Base-by-base conservation (phyloP, 2,797 vertebrate species). In the Cyprinodon diabolis region DNA sequence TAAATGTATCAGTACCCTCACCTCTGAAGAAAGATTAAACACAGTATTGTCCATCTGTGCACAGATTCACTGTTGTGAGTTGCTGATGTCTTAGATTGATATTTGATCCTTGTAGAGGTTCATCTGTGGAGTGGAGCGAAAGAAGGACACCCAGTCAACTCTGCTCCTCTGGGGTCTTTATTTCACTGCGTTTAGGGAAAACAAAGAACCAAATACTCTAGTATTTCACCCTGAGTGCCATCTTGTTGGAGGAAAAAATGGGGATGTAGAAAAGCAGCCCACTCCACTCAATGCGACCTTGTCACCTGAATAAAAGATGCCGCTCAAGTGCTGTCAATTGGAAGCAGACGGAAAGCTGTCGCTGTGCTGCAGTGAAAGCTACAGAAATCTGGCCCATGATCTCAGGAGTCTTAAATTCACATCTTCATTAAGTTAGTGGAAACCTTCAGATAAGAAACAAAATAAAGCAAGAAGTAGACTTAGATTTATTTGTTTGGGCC, bases 11-110 rank as follows among this genome's bases (percentile, higher is more conserved):
- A 68, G 56, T 74, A 21, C 5, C 51, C 66, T 65, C 0, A 1
- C 12, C n/a, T 52, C 35, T 83, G 4, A 88, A 71, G 82, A 58
- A 80, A 78, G 80, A 80, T 79, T 72, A 40, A 80, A 76, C 66
- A 48, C 75, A 14, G 25, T 56, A 0, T 1, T 48, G 30, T 21
- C 1, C 4, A 69, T 71, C 25, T 58, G 84, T 79, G 84, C 47
- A 67, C 0, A 9, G 66, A 77, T 69, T 77, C 69, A 47, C 45
- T 7, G 54, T 67, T 78, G 71, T 6, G 62, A 37, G 69, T 35
- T 45, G 48, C 55, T 80, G 84, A 73, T 76, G 37, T 5, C 7
- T 56, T 45, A 70, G 71, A 66, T 37, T 74, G 25, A 25, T 30
- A 62, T 40, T 73, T 83, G 71, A 79, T 79, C 76, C 17, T 1